Evolutionary conservation across 2,888 invertebrate genomes (phyloP).

Genomic region (Axea sp.): DNA sequence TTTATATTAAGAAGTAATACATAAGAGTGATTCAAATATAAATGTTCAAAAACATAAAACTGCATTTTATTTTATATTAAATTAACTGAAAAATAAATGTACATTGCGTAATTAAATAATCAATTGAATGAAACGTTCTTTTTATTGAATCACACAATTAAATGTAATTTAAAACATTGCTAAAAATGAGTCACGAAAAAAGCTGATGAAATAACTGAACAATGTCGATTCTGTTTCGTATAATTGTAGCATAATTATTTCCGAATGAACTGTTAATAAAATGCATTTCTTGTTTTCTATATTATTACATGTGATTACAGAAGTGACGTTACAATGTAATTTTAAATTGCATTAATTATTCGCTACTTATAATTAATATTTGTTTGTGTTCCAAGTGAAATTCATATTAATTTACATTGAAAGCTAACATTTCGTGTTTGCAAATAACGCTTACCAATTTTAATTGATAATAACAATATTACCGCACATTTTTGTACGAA

Average conservation of each 20-base stretch:
- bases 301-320: background rate
- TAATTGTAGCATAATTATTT: conserved; percentile 21
- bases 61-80: conserved; percentile 3
- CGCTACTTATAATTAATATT: conserved; percentile 32
- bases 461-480: conserved; percentile 49
- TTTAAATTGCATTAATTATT: conserved; percentile 29
- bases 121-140: conserved; percentile 21
- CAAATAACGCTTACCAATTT: conserved; percentile 32
- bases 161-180: conserved; percentile 10
- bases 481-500: conserved; percentile 20
- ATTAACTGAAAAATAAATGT: conserved; percentile 12
- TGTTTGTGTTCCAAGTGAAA: conserved; percentile 5
- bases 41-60: too few relatives aligned
- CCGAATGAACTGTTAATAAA: conserved; percentile 24
- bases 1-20: too few relatives aligned
- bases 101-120: conserved; percentile 11
- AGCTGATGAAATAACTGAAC: background rate
- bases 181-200: conserved; percentile 9
- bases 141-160: conserved; percentile 20
- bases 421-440: conserved; percentile 1
- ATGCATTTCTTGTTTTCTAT: background rate
- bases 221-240: conserved; percentile 19
- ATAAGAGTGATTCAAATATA: too few relatives aligned
- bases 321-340: too few relatives aligned
- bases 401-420: conserved; percentile 11